These are phyloP conservation scores for Hydrotaea diabolus DNA, from an alignment of 2,888 invertebrate species.

Conservation along the genomic window DNA sequence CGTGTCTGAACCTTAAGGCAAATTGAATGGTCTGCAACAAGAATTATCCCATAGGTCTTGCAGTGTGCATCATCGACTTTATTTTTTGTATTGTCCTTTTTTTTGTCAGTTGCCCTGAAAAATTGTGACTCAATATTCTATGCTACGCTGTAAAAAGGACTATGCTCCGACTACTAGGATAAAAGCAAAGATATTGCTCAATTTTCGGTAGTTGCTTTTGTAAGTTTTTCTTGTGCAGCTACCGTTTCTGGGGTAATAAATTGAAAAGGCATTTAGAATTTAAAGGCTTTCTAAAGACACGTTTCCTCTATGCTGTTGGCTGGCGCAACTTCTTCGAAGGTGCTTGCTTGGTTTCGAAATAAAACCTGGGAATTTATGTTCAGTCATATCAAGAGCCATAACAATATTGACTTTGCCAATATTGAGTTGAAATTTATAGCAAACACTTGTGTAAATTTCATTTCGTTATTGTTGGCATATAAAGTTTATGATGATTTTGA, in stretches of 20 bases:
- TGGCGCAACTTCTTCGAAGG: no score
- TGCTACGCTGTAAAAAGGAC: no score
- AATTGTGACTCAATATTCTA: background rate
- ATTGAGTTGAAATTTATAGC: slow-evolving; percentile 49
- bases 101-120: background rate
- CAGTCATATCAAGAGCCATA: slow-evolving; percentile 27
- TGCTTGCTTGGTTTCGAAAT: background rate
- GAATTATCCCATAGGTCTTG: background rate
- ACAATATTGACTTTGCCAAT: slow-evolving; percentile 49
- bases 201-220: slow-evolving; percentile 4
- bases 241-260: background rate
- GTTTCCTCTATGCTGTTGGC: no score
- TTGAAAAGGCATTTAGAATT: background rate
- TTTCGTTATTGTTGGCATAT: slow-evolving; percentile 28
- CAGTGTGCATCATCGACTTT: background rate
- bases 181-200: background rate
- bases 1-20: slow-evolving; percentile 23
- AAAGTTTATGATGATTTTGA: slow-evolving; percentile 40
- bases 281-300: background rate
- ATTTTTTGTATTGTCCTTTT: background rate
- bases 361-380: slow-evolving; percentile 18
- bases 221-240: background rate
- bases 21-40: background rate
- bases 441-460: slow-evolving; percentile 51
- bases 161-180: background rate